A percentile compares a stretch with the other conserved stretches of the same genome.
phyloP scores from a whole-genome alignment of 2,797 vertebrate genomes.

The Sebastes hubbsi region DNA sequence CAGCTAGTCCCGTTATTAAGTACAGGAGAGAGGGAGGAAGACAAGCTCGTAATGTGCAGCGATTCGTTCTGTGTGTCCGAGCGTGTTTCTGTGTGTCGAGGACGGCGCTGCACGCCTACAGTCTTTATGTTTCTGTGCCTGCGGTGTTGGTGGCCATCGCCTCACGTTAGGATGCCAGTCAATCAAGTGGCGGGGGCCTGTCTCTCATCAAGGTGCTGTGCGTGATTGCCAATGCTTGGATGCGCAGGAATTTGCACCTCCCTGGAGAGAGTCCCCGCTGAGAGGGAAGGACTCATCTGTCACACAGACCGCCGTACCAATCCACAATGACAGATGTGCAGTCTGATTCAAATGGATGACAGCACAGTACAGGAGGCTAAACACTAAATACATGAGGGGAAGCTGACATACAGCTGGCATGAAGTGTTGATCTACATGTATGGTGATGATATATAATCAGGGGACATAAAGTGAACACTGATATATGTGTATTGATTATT shows the following conservation, averaged over 20 bases:
- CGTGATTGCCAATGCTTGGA: conserved; percentile 78
- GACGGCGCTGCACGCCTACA: conserved; percentile 45
- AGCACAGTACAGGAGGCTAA: conserved; percentile 45
- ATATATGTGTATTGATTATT: neutral
- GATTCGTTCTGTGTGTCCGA: conserved; percentile 68
- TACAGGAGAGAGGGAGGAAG: conserved; percentile 28
- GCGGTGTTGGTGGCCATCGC: conserved; percentile 68
- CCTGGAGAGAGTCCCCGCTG: conserved; percentile 61
- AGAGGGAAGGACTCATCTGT: conserved; percentile 78
- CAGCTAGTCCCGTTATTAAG: conserved; percentile 59
- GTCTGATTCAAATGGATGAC: conserved; percentile 68
- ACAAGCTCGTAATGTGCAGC: conserved; percentile 63
- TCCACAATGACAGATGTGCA: conserved; percentile 76
- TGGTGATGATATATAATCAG: neutral
- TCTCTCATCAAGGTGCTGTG: conserved; percentile 80
- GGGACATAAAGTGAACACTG: neutral
- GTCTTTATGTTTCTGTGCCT: conserved; percentile 60
- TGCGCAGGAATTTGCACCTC: conserved; percentile 74
- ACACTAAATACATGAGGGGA: conserved; percentile 55
- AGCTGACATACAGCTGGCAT: conserved; percentile 33
- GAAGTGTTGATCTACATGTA: neutral
- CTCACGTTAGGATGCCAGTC: conserved; percentile 78
- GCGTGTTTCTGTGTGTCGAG: conserved; percentile 56
- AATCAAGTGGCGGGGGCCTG: conserved; percentile 74
- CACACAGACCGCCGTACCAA: conserved; percentile 64